Percentiles rank a stretch among this genome's conserved stretches.
phyloP scores from a whole-genome alignment of 2,113 vertebrate species.

The Aegithalos caudatus region DNA sequence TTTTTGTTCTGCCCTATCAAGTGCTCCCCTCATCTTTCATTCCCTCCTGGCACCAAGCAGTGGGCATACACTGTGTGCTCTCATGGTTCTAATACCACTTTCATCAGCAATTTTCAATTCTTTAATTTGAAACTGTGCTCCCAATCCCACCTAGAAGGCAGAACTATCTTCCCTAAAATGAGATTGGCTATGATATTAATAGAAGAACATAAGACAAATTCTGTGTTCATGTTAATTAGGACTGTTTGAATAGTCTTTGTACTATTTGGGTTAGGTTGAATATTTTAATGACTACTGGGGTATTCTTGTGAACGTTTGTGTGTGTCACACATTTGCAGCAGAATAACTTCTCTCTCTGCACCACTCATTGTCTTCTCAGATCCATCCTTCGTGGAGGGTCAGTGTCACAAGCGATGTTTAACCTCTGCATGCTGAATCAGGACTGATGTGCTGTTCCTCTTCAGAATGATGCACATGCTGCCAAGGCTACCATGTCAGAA shows the following conservation, averaged over 20 bases:
- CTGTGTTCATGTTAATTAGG: neutral
- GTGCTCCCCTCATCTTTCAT: neutral
- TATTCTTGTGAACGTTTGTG: neutral
- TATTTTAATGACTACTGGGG: neutral
- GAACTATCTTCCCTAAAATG: neutral
- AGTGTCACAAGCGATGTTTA: accelerated
- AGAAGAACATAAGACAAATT: neutral
- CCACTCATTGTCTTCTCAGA: neutral
- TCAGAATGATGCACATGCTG: accelerated
- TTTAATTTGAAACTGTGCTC: neutral
- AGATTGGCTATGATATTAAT: neutral
- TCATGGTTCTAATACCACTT: neutral
- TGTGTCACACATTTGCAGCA: neutral
- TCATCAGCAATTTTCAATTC: neutral
- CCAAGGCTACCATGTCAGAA: neutral
- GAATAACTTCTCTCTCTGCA: neutral
- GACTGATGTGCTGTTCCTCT: neutral
- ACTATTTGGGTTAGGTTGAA: neutral
- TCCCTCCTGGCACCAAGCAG: neutral
- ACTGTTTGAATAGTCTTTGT: neutral
- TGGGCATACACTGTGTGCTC: neutral
- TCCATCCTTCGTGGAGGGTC: neutral
- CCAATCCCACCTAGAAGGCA: neutral
- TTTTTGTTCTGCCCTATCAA: neutral
- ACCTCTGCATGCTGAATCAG: neutral